Conservation (phyloP, 2,113 vertebrate genomes). For the Proteles cristata region DNA sequence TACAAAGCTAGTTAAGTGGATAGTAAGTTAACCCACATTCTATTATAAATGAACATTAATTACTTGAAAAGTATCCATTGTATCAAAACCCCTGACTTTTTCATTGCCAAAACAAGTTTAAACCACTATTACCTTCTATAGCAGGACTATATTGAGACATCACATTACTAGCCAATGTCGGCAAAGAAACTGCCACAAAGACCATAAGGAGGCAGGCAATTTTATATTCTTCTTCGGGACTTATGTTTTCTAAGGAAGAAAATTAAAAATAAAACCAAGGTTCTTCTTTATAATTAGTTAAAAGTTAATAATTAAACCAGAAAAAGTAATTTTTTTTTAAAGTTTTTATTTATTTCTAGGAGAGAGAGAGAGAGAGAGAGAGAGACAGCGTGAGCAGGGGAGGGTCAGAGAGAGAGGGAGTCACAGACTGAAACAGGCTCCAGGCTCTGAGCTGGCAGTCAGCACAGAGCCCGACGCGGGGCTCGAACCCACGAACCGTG, state of each 20-base stretch:
- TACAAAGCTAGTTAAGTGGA: not conserved
- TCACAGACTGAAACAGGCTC: no score
- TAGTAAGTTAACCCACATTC: not conserved
- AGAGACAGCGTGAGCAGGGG: no score
- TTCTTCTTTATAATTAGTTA: constrained; percentile 50
- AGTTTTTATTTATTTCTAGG: no score
- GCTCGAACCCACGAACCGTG: no score
- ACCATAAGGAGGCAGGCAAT: constrained; percentile 99
- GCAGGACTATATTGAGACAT: constrained; percentile 99
- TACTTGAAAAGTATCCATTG: not conserved
- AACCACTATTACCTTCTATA: constrained; percentile 93
- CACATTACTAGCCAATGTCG: constrained; percentile 97
- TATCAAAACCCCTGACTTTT: constrained; percentile 1
- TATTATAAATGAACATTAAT: constrained; percentile 27
- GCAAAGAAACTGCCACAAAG: constrained; percentile 98
- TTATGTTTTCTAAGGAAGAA: constrained; percentile 94
- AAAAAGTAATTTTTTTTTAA: constrained; percentile 26
- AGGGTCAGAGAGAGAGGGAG: no score
- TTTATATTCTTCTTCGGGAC: constrained; percentile 99
- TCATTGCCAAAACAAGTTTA: not conserved
- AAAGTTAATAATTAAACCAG: constrained; percentile 38
- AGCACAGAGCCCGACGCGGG: no score
- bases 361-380: no score
- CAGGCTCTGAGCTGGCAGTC: no score
- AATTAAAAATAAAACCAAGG: constrained; percentile 64